phyloP scores from a whole-genome alignment of 2,888 invertebrate species.

The Idaea straminata region DNA sequence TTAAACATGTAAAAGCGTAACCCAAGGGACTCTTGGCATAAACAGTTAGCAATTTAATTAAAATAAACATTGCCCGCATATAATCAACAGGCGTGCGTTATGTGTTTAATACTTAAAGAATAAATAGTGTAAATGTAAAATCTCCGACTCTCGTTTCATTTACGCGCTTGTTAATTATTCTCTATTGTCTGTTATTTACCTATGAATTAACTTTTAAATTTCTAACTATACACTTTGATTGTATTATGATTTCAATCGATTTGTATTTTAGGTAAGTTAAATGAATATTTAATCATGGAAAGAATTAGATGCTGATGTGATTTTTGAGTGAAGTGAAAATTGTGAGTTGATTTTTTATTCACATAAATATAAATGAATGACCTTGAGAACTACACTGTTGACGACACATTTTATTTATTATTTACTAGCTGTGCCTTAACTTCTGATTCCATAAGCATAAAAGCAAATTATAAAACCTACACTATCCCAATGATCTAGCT shows the following conservation, averaged over 20 bases:
- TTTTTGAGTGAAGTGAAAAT: neutral
- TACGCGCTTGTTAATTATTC: slow-evolving; percentile 50
- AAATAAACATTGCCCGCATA: slow-evolving; percentile 46
- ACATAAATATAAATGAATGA: neutral
- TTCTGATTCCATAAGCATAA: too few relatives aligned
- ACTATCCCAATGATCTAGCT: too few relatives aligned
- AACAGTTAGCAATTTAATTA: slow-evolving; percentile 33
- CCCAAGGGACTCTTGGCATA: slow-evolving; percentile 38
- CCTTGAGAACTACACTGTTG: neutral
- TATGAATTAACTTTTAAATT: slow-evolving; percentile 33
- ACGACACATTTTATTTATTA: neutral
- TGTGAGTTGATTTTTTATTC: neutral
- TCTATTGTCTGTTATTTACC: slow-evolving; percentile 53
- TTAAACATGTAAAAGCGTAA: slow-evolving; percentile 26
- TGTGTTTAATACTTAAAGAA: slow-evolving; percentile 42
- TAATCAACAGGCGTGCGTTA: slow-evolving; percentile 66
- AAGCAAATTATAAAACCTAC: too few relatives aligned
- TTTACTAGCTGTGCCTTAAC: too few relatives aligned
- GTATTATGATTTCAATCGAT: slow-evolving; percentile 29
- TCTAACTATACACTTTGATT: slow-evolving; percentile 37
- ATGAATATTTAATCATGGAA: slow-evolving; percentile 19
- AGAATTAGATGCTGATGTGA: neutral
- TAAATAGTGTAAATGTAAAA: slow-evolving; percentile 41
- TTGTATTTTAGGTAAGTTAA: slow-evolving; percentile 3
- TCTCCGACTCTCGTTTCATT: slow-evolving; percentile 49